Conservation (phyloP, 2,888 invertebrate species). For the Tetanocera ferruginea region DNA sequence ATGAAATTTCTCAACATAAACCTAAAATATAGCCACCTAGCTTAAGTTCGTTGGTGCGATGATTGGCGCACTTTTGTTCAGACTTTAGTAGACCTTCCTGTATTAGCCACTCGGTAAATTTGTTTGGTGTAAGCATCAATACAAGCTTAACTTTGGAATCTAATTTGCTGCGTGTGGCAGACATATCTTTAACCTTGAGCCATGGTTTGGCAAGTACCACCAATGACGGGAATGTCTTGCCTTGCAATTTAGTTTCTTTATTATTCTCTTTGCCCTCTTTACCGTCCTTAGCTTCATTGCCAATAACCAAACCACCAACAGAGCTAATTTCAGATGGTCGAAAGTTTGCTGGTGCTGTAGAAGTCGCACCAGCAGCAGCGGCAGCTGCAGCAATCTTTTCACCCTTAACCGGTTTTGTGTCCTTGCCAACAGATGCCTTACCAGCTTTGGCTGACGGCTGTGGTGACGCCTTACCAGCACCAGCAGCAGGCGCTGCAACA, state of each 20-base stretch:
- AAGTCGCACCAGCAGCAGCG: conserved; percentile 34
- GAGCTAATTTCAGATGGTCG: conserved; percentile 81
- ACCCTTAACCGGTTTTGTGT: conserved; percentile 30
- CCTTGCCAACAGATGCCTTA: conserved; percentile 22
- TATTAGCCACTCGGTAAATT: conserved; percentile 91
- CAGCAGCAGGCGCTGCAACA: conserved; percentile 31
- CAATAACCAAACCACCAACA: conserved; percentile 79
- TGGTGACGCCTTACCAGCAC: conserved; percentile 53
- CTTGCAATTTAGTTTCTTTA: conserved; percentile 81
- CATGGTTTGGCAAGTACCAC: conserved; percentile 87
- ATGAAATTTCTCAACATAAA: neutral
- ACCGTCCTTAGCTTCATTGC: conserved; percentile 71
- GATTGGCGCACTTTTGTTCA: conserved; percentile 82
- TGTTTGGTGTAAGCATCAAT: conserved; percentile 84
- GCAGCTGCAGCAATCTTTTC: conserved; percentile 33
- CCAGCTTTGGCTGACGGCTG: conserved; percentile 36
- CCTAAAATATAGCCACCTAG: conserved; percentile 71
- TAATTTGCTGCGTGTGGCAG: conserved; percentile 74
- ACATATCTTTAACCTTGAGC: conserved; percentile 78
- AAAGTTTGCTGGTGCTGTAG: conserved; percentile 61
- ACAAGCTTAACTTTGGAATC: conserved; percentile 88
- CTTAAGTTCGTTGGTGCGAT: conserved; percentile 79
- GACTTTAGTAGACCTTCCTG: conserved; percentile 86
- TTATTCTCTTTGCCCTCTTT: conserved; percentile 76
- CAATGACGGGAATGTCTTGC: conserved; percentile 88